These are phyloP conservation scores for Melanotaenia maccullochi DNA, from an alignment of 2,797 vertebrate species.

Conservation along the genomic window DNA sequence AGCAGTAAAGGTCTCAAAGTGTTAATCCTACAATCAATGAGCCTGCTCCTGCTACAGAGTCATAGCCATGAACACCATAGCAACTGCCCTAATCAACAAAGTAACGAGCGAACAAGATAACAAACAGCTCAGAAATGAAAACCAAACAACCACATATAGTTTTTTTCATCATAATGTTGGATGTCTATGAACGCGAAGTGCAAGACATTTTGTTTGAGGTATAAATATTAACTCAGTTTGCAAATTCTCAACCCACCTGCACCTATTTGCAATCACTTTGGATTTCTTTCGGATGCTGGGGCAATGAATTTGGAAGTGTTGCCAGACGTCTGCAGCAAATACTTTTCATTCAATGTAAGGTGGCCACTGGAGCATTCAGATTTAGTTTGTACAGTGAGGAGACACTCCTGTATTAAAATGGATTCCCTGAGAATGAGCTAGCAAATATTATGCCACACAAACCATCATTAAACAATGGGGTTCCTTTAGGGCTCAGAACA, in stretches of 20 bases:
- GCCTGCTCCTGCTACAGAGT: not conserved
- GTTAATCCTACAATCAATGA: not conserved
- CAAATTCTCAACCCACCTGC: not conserved
- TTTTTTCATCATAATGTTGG: not conserved
- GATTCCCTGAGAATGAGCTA: constrained; percentile 54
- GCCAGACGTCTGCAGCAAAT: constrained; percentile 52
- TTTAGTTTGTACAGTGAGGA: constrained; percentile 37
- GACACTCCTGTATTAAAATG: constrained; percentile 53
- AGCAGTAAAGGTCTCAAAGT: not conserved
- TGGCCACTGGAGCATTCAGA: constrained; percentile 8
- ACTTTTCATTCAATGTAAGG: constrained; percentile 41
- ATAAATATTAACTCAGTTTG: not conserved
- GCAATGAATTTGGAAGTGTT: constrained; percentile 32
- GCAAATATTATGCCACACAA: constrained; percentile 63
- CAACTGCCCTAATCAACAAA: not conserved
- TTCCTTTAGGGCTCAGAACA: constrained; percentile 46
- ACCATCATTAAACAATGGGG: constrained; percentile 58
- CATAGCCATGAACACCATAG: not conserved
- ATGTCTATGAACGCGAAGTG: not conserved
- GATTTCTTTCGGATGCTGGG: constrained; percentile 19
- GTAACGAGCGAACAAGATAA: not conserved
- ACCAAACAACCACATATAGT: not conserved
- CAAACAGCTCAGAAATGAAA: not conserved
- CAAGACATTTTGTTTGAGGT: not conserved
- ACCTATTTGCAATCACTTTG: constrained; percentile 7